Evolutionary conservation across 2,888 invertebrate species (phyloP).

Genomic region (Margaritifera margaritifera): DNA sequence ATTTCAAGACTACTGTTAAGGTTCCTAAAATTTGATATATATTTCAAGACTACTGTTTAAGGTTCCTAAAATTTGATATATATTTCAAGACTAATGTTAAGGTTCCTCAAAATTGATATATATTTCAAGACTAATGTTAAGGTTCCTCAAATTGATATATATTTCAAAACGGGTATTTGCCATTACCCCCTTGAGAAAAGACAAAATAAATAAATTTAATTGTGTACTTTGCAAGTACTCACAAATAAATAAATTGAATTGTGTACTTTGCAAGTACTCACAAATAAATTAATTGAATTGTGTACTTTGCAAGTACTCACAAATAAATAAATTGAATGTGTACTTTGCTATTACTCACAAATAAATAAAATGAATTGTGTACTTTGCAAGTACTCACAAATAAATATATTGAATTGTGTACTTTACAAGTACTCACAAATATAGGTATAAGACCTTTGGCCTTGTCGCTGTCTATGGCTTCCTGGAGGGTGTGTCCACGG

Average conservation of each 20-base stretch:
- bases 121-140: too few species aligned
- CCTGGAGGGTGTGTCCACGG: slow-evolving; percentile 52
- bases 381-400: slow-evolving; percentile 48
- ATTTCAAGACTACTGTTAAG: too few species aligned
- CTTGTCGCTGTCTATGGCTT: slow-evolving; percentile 63
- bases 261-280: slow-evolving; percentile 40
- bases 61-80: too few species aligned
- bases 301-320: slow-evolving; percentile 49
- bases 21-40: too few species aligned
- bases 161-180: too few species aligned
- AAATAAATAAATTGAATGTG: slow-evolving; percentile 52
- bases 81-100: too few species aligned
- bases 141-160: too few species aligned
- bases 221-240: slow-evolving; percentile 26
- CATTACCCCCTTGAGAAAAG: not conserved
- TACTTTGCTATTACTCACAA: slow-evolving; percentile 54
- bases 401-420: not conserved
- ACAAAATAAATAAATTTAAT: not conserved
- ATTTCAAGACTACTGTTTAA: too few species aligned
- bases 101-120: too few species aligned
- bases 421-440: slow-evolving; percentile 59
- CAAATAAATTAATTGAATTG: slow-evolving; percentile 58
- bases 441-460: slow-evolving; percentile 70
- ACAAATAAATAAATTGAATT: slow-evolving; percentile 64
- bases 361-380: slow-evolving; percentile 44